Evolutionary conservation across 1,140 invertebrate species (phyloP), one percentile per base, ranked within the genome.

Genomic region (Saxidomus purpurata): DNA sequence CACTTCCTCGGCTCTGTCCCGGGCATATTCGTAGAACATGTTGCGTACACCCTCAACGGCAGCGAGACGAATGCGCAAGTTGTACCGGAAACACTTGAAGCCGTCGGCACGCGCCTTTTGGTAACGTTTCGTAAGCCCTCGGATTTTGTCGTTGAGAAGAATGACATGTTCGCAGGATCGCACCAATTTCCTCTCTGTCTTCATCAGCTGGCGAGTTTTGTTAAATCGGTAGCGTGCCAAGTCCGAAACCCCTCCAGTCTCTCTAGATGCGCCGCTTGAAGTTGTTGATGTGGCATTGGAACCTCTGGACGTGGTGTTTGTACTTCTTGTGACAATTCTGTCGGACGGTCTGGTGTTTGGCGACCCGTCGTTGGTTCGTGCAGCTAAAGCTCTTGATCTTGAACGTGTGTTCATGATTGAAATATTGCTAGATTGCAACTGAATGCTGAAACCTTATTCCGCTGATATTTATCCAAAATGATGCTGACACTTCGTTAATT

Each of bases 131-230:
- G 88, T 82, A 52, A 93, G 86, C 69, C 91, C 90, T 43, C 92
- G 89, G 49, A 94, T 83, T 40, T 67, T 90, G 40, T 89, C 89
- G 81, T 92, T 93, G 28, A 94, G 82, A 31, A 91, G 79, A 13
- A 91, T 82, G 67, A 94, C 91, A 38, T 92, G 92, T 61, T 93
- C 90, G 82, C 92, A 92, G 9, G 92, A 89, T 74, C 79, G 74
- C 11, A 67, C 61, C 71, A 90, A 76, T 25, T 84, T 67, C 36
- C 28, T 25, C 49, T 90, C 89, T 9, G 38, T 71, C 38, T 79
- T 38, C 17, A 67, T 47, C 1, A 87, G 59, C 31, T 79, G 34
- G 11, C 52, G 31, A 17, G 40, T 40, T 34, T 76, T 76, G 34
- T 28, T 43, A 31, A 61, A 34, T 38, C 85, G 76, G 19, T 40